These are phyloP conservation scores for Samia ricini DNA, from an alignment of 1,140 invertebrate genomes.

Conservation along the genomic window DNA sequence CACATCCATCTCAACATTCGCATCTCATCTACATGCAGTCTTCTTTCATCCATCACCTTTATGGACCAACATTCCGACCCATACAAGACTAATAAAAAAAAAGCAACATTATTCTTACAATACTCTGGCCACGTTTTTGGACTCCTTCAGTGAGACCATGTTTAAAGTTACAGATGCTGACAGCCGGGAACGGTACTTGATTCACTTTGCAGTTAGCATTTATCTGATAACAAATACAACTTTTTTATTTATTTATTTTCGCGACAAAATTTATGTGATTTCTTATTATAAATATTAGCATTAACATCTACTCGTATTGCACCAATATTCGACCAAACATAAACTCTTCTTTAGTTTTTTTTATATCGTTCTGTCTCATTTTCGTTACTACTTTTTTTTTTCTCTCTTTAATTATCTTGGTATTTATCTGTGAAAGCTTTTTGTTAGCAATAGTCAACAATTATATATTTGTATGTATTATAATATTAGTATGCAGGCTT, in stretches of 20 bases:
- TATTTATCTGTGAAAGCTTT: too few relatives aligned
- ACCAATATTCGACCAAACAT: neutral
- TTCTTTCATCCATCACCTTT: too few relatives aligned
- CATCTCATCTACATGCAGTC: too few relatives aligned
- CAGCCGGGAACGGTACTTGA: constrained; percentile 54
- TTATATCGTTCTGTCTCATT: neutral
- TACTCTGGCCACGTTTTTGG: constrained; percentile 35
- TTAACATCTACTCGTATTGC: neutral
- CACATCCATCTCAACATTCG: too few relatives aligned
- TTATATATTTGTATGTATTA: too few relatives aligned
- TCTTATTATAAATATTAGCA: neutral
- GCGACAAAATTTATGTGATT: neutral
- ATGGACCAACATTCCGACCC: too few relatives aligned
- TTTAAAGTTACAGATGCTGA: constrained; percentile 63
- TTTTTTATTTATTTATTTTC: neutral
- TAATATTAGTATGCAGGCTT: too few relatives aligned
- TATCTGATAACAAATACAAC: constrained; percentile 35
- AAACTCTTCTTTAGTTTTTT: neutral
- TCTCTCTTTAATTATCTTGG: neutral
- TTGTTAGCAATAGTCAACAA: too few relatives aligned
- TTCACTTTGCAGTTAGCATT: constrained; percentile 60
- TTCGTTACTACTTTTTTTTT: neutral
- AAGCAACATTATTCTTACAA: constrained; percentile 48
- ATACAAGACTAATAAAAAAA: too few relatives aligned
- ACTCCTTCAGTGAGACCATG: constrained; percentile 44